phyloP scores from a whole-genome alignment of 64 coral and sea anemone species.

The Platygyra sinensis region DNA sequence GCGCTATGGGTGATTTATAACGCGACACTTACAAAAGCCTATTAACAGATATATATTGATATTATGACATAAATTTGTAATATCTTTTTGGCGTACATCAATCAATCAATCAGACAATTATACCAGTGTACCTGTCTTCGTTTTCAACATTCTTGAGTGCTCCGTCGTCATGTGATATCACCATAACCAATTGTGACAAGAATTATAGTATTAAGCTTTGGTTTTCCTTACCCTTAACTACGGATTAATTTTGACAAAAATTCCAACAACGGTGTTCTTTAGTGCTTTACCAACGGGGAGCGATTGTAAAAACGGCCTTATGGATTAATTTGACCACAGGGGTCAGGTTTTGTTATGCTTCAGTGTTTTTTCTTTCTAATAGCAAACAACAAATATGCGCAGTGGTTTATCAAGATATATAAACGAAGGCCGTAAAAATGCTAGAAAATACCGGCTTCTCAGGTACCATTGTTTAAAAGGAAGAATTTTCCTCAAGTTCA shows the following conservation, averaged over 20 bases:
- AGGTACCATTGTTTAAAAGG: neutral
- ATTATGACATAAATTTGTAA: neutral
- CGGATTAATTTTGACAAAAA: conserved; percentile 21
- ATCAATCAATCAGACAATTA: neutral
- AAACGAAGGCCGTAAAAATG: conserved; percentile 2
- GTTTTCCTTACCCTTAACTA: neutral
- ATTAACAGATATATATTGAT: neutral
- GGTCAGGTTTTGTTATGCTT: conserved; percentile 37
- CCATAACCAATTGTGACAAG: neutral
- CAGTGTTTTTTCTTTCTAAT: conserved; percentile 24
- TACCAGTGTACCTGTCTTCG: neutral
- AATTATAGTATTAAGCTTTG: neutral
- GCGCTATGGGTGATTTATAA: neutral
- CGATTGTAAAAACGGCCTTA: conserved; percentile 26
- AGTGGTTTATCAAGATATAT: conserved; percentile 10
- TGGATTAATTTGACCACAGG: conserved; percentile 40
- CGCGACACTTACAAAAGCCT: neutral
- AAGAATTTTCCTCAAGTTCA: neutral
- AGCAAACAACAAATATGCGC: conserved; percentile 4
- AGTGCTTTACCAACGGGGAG: conserved; percentile 16
- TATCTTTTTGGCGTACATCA: conserved; percentile 1
- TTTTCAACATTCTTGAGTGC: neutral
- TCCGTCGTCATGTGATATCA: neutral
- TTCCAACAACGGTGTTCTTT: conserved; percentile 20
- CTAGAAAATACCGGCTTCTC: neutral